Conservation (phyloP, 1,140 invertebrate species). For the Sipha flava region DNA sequence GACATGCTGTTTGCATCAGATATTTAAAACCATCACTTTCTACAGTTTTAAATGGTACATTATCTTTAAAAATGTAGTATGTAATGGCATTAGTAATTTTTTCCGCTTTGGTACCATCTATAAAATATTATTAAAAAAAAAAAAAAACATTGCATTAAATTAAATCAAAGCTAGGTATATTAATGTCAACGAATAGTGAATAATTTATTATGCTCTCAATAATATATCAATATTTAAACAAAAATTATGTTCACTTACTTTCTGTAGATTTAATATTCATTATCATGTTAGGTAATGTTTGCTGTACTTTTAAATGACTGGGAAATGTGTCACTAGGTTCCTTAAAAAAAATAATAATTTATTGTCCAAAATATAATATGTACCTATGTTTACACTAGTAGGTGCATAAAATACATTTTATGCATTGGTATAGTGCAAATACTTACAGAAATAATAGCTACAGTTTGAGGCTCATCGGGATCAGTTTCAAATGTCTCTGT, state of each 20-base stretch:
- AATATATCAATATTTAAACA: background rate
- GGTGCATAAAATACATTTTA: background rate
- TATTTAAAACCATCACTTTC: background rate
- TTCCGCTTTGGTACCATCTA: background rate
- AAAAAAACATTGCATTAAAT: too few relatives aligned
- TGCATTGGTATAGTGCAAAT: background rate
- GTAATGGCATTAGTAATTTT: background rate
- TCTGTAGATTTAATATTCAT: background rate
- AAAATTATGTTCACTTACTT: background rate
- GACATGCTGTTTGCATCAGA: background rate
- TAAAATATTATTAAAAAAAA: too few relatives aligned
- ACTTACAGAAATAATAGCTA: background rate
- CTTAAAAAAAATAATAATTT: background rate
- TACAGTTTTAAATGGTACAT: background rate
- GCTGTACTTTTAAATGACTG: background rate
- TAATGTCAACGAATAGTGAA: background rate
- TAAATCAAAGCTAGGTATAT: background rate
- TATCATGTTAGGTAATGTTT: background rate
- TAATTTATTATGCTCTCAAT: background rate
- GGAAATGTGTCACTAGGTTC: background rate
- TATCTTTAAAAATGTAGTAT: background rate
- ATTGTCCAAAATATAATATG: too few relatives aligned
- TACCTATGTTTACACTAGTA: background rate
- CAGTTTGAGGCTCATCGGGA: background rate
- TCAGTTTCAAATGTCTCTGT: background rate